phyloP scores from a whole-genome alignment of 2,797 vertebrate species.

The Fistularia commersonii region DNA sequence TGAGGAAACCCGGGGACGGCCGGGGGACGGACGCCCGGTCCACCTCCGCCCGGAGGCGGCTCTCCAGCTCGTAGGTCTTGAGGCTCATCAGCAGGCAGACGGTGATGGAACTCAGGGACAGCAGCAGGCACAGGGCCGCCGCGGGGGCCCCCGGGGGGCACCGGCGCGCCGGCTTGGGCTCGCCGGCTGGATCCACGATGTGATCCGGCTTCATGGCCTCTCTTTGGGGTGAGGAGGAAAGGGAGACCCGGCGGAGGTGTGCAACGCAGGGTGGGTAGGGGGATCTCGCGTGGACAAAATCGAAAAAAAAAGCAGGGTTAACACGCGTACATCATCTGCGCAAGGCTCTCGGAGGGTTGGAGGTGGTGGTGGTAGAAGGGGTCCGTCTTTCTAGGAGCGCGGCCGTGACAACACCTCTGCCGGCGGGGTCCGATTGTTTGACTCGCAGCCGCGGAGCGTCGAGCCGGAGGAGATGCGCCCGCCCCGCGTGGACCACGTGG shows the following conservation, averaged over 20 bases:
- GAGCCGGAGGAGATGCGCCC: conserved; percentile 54
- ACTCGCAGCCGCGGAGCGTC: conserved; percentile 52
- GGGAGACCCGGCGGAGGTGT: too few relatives aligned
- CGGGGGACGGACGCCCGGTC: conserved; percentile 58
- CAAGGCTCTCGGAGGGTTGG: conserved; percentile 18
- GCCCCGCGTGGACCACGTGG: conserved; percentile 73
- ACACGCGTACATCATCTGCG: conserved; percentile 13
- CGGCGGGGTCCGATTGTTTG: conserved; percentile 51
- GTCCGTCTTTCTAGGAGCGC: too few relatives aligned
- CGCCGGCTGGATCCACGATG: conserved; percentile 61
- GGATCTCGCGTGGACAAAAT: not conserved
- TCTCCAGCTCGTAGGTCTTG: conserved; percentile 82
- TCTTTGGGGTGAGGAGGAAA: too few relatives aligned
- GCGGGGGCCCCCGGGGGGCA: conserved; percentile 61
- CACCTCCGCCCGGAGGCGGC: conserved; percentile 79
- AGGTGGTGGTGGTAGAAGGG: conserved; percentile 27
- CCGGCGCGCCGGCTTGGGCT: conserved; percentile 42
- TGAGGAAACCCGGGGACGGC: conserved; percentile 55
- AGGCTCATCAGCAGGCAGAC: conserved; percentile 84
- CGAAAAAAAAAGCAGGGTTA: conserved; percentile 1
- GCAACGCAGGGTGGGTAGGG: too few relatives aligned
- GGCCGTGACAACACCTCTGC: conserved; percentile 23
- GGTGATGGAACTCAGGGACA: conserved; percentile 81
- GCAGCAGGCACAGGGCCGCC: conserved; percentile 74
- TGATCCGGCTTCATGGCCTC: too few relatives aligned